These are phyloP conservation scores for Syncerus caffer DNA, from an alignment of 2,797 vertebrate genomes.

Conservation along the genomic window DNA sequence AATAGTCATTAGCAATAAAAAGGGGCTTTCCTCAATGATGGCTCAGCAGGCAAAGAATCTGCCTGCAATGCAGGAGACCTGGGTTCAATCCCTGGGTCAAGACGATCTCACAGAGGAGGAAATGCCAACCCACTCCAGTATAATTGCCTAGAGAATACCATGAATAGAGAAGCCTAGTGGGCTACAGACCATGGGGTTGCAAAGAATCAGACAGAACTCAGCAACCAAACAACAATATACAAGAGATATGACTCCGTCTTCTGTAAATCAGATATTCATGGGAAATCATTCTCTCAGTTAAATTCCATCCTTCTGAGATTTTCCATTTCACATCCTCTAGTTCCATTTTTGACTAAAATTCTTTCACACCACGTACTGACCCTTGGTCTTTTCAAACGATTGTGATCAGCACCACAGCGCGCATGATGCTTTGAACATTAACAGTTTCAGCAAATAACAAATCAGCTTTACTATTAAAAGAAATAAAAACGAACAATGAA, in stretches of 20 bases:
- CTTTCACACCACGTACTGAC: not conserved
- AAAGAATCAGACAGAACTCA: not conserved
- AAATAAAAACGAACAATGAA: conserved; percentile 18
- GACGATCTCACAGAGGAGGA: not conserved
- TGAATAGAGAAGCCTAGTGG: not conserved
- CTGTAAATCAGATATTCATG: not conserved
- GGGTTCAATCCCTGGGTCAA: not conserved
- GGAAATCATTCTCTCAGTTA: not conserved
- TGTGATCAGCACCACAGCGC: not conserved
- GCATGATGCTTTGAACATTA: not conserved
- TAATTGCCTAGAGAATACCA: not conserved
- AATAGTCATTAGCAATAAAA: not conserved
- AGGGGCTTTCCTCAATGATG: not conserved
- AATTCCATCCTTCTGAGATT: not conserved
- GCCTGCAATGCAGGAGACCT: not conserved
- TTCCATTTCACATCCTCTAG: not conserved
- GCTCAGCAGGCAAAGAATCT: not conserved
- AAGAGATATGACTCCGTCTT: not conserved
- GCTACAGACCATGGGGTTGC: not conserved
- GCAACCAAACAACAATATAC: not conserved
- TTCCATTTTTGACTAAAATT: not conserved
- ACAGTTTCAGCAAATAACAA: not conserved
- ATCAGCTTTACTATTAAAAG: conserved; percentile 3
- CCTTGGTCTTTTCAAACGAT: not conserved
- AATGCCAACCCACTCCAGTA: not conserved